Base-by-base conservation (phyloP, 2,888 invertebrate species). In the Pristionchus japonicus region DNA sequence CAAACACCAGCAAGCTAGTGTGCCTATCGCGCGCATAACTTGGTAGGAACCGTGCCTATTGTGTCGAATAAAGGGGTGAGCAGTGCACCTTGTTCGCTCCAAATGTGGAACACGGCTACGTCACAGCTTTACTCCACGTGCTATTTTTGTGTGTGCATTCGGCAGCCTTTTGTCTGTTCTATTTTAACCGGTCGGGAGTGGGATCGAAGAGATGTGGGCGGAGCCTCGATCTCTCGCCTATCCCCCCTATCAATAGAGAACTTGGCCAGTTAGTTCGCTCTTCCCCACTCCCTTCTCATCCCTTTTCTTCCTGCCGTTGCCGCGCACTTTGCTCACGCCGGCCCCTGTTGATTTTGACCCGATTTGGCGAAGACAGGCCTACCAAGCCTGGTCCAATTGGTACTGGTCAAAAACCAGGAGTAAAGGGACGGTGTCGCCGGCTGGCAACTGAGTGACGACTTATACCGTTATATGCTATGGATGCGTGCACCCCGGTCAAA, bases 171-270 rank as follows among this genome's bases (percentile, higher is more conserved):
- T 23, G 74, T 23, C 7, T 74, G 43, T 74, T 74, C 74, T 74
- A 74, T 40, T 74, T 74, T 40, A 74, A 74, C 74, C 74, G 74
- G 74, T 74, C 43, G 43, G 37, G 31, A 67, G 31, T 27, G 37
- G 34, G 37, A 74, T 37, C 4, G 74, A 74, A 74, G 11, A 40
- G 74, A n/a, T n/a, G n/a, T n/a, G 70, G 74, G 74, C 74, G 74
- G 74, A 74, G 74, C 43, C 74, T 40, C 20, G 6, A 23, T 40
- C 67, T 7, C 67, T 20, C 74, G 34, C 74, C 74, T 74, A 67
- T 34, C 67, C 67, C 67, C 61, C 67, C 31, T 67, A 67, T 67
- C 67, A 67, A 67, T 67, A 67, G 67, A 67, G 74, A 74, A 74
- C 74, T 74, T 74, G 74, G 74, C n/a, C 74, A 74, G 74, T 40